Percentiles rank a stretch among this genome's conserved stretches.
Evolutionary conservation across 2,797 vertebrate species (phyloP).

Genomic region (Alcedo quadribrachys): DNA sequence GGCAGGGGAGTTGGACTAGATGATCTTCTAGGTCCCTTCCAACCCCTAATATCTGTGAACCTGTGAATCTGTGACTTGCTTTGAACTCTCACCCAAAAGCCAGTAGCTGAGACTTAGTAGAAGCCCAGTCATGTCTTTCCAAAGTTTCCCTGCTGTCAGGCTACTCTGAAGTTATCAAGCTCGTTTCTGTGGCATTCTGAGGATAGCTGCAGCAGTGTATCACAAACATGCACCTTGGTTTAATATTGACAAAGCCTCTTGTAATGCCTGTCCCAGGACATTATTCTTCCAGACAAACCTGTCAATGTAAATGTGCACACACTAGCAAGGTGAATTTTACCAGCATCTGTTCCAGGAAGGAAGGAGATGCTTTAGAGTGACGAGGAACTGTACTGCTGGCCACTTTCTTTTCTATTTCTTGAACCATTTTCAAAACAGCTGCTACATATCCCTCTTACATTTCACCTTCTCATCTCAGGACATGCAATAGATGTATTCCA

Average conservation of each 20-base stretch:
- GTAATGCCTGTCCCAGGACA: not conserved
- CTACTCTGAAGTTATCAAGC: not conserved
- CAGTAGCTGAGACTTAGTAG: not conserved
- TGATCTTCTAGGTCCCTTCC: too few species aligned
- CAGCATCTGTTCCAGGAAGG: slow-evolving; percentile 32
- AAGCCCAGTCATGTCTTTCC: not conserved
- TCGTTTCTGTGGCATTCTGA: not conserved
- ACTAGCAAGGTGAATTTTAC: slow-evolving; percentile 28
- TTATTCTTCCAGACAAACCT: not conserved
- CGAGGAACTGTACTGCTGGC: not conserved
- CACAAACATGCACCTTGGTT: not conserved
- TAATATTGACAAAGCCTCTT: not conserved
- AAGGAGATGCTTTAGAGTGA: not conserved
- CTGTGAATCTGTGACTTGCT: not conserved
- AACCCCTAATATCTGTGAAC: too few species aligned
- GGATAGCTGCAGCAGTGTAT: not conserved
- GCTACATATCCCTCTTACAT: slow-evolving; percentile 34
- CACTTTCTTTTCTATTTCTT: slow-evolving; percentile 40
- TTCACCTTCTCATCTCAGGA: slow-evolving; percentile 40
- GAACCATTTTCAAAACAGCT: slow-evolving; percentile 58
- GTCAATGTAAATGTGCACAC: fast-evolving
- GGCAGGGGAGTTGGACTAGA: too few species aligned
- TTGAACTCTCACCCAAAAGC: not conserved
- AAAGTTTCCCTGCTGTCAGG: not conserved
- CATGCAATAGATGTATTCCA: not conserved